Evolutionary conservation across 2,888 invertebrate genomes (phyloP).

Genomic region (Cheilosia urbana): DNA sequence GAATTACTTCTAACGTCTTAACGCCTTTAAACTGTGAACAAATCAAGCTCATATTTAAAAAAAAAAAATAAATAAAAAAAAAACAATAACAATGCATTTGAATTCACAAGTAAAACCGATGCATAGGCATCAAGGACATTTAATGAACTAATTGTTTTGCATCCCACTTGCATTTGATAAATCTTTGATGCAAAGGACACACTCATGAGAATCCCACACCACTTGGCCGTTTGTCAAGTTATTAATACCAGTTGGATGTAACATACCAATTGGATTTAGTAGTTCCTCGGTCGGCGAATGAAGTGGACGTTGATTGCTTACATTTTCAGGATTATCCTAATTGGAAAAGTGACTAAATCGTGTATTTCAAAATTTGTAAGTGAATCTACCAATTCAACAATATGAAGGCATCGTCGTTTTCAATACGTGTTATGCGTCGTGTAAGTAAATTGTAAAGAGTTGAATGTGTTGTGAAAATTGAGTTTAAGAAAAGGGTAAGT

Average conservation of each 20-base stretch:
- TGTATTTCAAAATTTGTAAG: neutral
- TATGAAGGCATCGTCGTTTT: constrained; percentile 69
- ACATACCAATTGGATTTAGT: constrained; percentile 45
- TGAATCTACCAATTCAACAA: constrained; percentile 16
- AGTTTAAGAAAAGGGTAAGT: neutral
- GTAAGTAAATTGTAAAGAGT: constrained; percentile 47
- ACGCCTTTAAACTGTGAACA: constrained; percentile 49
- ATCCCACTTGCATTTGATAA: constrained; percentile 50
- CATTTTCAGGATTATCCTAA: neutral
- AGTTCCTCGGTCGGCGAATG: constrained; percentile 21
- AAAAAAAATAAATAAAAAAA: neutral
- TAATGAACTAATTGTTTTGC: constrained; percentile 17
- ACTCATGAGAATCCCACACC: constrained; percentile 53
- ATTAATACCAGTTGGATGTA: neutral
- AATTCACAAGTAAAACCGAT: neutral
- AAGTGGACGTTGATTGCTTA: constrained; percentile 29
- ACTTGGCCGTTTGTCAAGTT: constrained; percentile 64
- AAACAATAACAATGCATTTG: constrained; percentile 11
- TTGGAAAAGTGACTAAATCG: neutral
- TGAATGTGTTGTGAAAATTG: neutral
- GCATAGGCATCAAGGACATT: constrained; percentile 37
- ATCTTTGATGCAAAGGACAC: constrained; percentile 47
- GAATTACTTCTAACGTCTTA: constrained; percentile 27
- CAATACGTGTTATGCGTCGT: constrained; percentile 70
- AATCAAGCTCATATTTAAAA: neutral